Conservation (phyloP, 2,888 invertebrate species). For the Hirudinaria manillensis region DNA sequence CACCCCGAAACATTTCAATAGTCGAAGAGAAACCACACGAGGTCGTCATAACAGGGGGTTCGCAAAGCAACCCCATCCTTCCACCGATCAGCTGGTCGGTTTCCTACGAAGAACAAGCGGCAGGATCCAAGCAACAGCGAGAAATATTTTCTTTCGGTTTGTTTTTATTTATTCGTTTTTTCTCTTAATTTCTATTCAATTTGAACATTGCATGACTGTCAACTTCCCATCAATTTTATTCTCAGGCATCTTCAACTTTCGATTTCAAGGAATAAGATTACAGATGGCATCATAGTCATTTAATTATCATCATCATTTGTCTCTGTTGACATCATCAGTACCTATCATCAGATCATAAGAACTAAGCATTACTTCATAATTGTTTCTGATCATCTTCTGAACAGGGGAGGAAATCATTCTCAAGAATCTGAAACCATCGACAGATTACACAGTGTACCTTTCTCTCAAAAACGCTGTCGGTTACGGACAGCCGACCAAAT, state of each 20-base stretch:
- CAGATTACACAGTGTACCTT: conserved; percentile 17
- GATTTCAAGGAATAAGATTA: too few species aligned
- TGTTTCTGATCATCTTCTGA: neutral
- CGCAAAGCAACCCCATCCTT: neutral
- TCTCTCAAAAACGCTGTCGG: conserved; percentile 6
- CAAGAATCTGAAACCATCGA: conserved; percentile 17
- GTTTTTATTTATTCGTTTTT: too few species aligned
- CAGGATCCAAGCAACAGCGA: neutral
- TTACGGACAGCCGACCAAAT: conserved; percentile 10
- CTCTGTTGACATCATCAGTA: too few species aligned
- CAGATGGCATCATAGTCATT: too few species aligned
- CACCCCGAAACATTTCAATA: conserved; percentile 17
- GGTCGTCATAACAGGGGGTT: neutral
- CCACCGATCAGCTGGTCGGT: conserved; percentile 11
- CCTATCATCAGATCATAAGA: neutral
- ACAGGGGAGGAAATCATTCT: conserved; percentile 16
- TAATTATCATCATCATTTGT: too few species aligned
- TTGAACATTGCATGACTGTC: too few species aligned
- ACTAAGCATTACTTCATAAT: neutral
- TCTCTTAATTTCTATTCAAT: neutral
- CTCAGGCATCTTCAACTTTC: too few species aligned
- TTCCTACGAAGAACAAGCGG: neutral
- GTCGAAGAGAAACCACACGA: conserved; percentile 1
- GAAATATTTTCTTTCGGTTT: conserved; percentile 8
- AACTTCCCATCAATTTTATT: too few species aligned